Percentiles rank a stretch among this genome's conserved stretches.
Conservation (phyloP, 2,113 vertebrate species). For the Cyanoramphus novaezelandiae region DNA sequence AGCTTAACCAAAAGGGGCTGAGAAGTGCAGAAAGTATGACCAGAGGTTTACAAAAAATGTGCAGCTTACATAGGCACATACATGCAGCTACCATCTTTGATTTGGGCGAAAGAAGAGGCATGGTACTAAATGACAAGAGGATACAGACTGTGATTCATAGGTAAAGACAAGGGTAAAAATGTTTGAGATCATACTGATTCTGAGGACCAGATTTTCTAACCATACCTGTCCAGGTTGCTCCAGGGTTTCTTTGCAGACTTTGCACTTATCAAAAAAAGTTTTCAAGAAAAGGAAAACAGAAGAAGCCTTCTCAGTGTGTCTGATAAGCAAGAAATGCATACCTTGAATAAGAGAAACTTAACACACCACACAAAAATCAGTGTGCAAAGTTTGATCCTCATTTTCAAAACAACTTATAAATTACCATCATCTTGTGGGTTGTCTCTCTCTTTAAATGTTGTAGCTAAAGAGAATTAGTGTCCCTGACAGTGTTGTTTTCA, state of each 20-base stretch:
- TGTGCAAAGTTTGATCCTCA: neutral
- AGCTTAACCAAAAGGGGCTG: neutral
- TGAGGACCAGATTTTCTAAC: neutral
- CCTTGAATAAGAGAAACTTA: neutral
- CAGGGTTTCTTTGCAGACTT: neutral
- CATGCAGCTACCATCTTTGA: neutral
- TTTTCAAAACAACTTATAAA: neutral
- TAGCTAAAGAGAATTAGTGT: neutral
- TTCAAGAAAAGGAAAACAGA: neutral
- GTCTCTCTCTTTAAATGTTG: neutral
- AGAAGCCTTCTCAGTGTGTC: neutral
- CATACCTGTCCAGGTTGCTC: rapidly evolving
- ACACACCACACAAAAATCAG: neutral
- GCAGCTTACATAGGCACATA: neutral
- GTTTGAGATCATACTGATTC: neutral
- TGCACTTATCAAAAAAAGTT: neutral
- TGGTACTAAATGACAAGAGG: neutral
- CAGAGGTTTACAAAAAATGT: neutral
- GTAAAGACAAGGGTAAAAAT: neutral
- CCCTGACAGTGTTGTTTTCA: neutral
- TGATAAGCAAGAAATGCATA: neutral
- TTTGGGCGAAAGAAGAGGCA: neutral
- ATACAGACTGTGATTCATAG: neutral
- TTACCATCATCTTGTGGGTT: neutral
- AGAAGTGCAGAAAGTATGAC: neutral